A percentile compares a stretch with the other conserved stretches of the same genome.
Evolutionary conservation across 1,140 invertebrate species (phyloP).

Genomic region (Caerostris extrusa): DNA sequence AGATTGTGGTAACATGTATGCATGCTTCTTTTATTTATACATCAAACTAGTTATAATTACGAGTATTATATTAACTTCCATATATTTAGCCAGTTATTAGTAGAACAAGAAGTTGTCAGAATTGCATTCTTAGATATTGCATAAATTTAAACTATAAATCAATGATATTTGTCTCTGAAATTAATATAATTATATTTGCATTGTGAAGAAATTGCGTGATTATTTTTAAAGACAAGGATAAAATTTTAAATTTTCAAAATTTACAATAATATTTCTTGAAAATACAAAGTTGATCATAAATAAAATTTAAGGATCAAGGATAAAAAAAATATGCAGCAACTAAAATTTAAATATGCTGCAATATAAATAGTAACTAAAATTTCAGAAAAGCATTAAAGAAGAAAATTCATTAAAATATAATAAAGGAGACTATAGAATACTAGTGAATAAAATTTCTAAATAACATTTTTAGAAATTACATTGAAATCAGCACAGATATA

Average conservation of each 20-base stretch:
- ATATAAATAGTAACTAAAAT: no score
- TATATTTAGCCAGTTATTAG: neutral
- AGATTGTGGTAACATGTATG: conserved; percentile 25
- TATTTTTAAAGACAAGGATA: no score
- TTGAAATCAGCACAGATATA: neutral
- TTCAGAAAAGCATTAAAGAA: no score
- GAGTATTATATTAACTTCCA: neutral
- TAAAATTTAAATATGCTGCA: no score
- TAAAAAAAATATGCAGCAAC: no score
- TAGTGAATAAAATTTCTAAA: no score
- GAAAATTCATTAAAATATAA: no score
- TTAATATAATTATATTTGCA: neutral
- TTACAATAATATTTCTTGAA: no score
- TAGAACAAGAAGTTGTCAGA: neutral
- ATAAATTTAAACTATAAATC: neutral
- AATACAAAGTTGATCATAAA: no score
- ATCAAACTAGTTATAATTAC: neutral
- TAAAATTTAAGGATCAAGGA: no score
- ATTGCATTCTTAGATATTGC: neutral
- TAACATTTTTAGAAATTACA: neutral
- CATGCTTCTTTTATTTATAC: conserved; percentile 13
- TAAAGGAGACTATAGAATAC: no score
- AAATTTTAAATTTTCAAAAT: no score
- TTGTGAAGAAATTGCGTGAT: neutral
- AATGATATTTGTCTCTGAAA: neutral